Conservation (phyloP, 1,140 invertebrate species). For the Artemia franciscana region DNA sequence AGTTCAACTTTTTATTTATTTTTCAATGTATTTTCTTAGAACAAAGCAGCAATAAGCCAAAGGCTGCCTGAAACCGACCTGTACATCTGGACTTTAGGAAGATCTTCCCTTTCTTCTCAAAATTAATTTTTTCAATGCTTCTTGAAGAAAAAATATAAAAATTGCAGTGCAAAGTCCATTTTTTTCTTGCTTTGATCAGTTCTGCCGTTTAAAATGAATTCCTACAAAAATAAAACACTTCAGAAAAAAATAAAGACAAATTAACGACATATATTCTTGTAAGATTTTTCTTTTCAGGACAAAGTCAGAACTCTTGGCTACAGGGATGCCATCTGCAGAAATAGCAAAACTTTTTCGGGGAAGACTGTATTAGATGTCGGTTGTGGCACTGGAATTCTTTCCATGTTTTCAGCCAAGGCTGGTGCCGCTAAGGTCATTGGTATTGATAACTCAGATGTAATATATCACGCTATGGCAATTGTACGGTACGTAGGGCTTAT, state of each 20-base stretch:
- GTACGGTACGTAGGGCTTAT: conserved; percentile 33
- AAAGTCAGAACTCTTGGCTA: conserved; percentile 76
- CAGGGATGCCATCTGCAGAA: conserved; percentile 70
- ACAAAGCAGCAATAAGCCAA: too few relatives aligned
- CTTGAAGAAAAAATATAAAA: conserved; percentile 15
- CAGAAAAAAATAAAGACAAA: too few relatives aligned
- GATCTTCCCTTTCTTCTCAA: too few relatives aligned
- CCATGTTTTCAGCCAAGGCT: conserved; percentile 82
- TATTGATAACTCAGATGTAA: conserved; percentile 72
- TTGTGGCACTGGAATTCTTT: conserved; percentile 86
- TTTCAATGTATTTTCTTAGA: too few relatives aligned
- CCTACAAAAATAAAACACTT: too few relatives aligned
- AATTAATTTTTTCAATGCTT: conserved; percentile 1
- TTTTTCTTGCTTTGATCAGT: background rate
- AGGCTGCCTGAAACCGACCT: too few relatives aligned
- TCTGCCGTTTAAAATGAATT: too few relatives aligned
- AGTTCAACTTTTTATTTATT: too few relatives aligned
- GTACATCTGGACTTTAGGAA: too few relatives aligned
- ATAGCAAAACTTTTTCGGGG: conserved; percentile 36
- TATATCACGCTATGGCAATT: conserved; percentile 61
- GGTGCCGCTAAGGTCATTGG: conserved; percentile 79
- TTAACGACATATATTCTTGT: conserved; percentile 1
- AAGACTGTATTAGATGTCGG: conserved; percentile 86
- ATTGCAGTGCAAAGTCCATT: conserved; percentile 21
- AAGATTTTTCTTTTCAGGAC: conserved; percentile 33